Evolutionary conservation across 2,113 vertebrate species (phyloP), one percentile per base, ranked within the genome.

Genomic region (Lycaon pictus): DNA sequence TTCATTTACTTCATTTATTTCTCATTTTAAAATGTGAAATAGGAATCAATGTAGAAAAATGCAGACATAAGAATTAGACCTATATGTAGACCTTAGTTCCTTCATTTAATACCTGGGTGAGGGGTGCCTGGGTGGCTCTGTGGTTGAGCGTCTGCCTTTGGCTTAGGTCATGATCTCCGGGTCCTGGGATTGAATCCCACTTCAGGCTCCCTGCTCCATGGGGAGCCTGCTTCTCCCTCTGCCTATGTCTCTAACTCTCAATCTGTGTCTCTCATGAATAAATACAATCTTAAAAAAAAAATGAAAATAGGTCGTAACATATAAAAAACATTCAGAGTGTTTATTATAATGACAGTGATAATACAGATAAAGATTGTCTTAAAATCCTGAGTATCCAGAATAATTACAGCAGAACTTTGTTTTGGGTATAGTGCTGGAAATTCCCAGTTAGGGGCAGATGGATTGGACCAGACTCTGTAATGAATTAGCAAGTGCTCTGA

Each of bases 331-430:
- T 90, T 69, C 6, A 85, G 0, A 62, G 93, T 88, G 20, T 62
- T 77, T 97, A 86, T 72, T 88, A 53, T 80, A 25, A 29, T 67
- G 16, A 35, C 51, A n/a, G 6, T 23, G 35, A 53, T 85, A n/a
- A 55, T 82, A 23, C n/a, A 74, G 35, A 80, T 96, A 60, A 71
- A 88, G 27, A 56, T 62, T 76, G 22, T 92, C 48, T 83, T 76
- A 80, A 91, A 29, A 81, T 82, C 55, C 25, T 84, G 79, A 65
- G 10, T 93, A 37, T 94, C 90, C 3, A 37, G 58, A 96, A 53
- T 82, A 93, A 77, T 76, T 76, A 63, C 12, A 76, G 20, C 13
- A 85, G 15, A 88, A 76, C 13, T 97, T 80, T 80, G 29, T 84
- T 76, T 72, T 32, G 65, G 32, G 27, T 63, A 25, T 23, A 60